Base-by-base conservation (phyloP, 1,140 invertebrate genomes). In the Branchinecta lynchi region DNA sequence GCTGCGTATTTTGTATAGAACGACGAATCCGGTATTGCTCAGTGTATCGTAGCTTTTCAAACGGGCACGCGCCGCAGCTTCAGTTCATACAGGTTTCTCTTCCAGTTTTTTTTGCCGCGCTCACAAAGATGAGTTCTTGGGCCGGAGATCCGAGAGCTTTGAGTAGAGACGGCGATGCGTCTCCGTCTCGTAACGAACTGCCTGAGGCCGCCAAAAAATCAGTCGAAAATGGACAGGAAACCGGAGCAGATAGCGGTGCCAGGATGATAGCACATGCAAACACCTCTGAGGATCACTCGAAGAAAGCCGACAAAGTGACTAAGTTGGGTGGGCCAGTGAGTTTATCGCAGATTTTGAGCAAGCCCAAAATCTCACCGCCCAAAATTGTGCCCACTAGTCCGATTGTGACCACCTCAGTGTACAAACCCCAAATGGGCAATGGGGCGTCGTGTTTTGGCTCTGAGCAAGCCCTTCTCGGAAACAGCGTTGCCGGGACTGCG, bases 141-240 rank as follows among this genome's bases (percentile, higher is more conserved):
- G 32, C 32, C 32, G 32, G 32, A 32, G 32, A 32, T 32, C 32
- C 32, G 32, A 32, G 32, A 5, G 32, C 32, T 32, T 32, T 32
- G 32, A 32, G 32, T 32, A 32, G 32, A 32, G 32, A 32, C 32
- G 32, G 32, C 32, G 32, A 32, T 32, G 32, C 32, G 32, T 32
- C 32, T 32, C 32, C 32, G 32, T 32, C 32, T 32, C 32, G 32
- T 32, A 32, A 32, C 32, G 32, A 32, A 32, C 32, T 32, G 32
- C 32, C 32, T 32, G 32, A 32, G 32, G 32, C 51, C 51, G 51
- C 12, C 51, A 60, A 60, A 60, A 60, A 60, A 20, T 60, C 17
- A 60, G 51, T 60, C 17, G 51, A 60, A 60, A 60, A 60, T 60
- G 51, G 51, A 60, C 51, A 60, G 51, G 51, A 60, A 60, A 60